These are phyloP conservation scores for Strix aluco DNA, from an alignment of 2,113 vertebrate species.

Conservation along the genomic window DNA sequence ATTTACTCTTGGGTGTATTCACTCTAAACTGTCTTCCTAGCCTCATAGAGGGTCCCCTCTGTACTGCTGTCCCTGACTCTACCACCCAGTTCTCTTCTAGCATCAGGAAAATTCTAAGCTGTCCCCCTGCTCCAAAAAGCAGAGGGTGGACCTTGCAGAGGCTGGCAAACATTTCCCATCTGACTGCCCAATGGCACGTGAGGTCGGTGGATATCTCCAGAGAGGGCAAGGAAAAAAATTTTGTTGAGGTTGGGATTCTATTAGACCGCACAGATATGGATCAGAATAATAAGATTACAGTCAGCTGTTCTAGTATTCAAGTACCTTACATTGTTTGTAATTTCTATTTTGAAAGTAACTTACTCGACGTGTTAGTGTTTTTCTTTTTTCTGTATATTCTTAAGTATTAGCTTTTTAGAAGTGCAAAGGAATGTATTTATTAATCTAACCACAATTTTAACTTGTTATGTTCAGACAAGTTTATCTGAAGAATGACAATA, in stretches of 20 bases:
- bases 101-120: neutral
- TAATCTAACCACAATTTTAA: neutral
- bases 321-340: neutral
- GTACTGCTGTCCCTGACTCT: neutral
- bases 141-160: neutral
- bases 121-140: neutral
- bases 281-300: neutral
- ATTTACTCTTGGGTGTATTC: neutral
- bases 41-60: accelerated
- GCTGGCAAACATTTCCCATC: neutral
- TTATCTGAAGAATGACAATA: neutral
- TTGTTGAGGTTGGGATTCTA: neutral
- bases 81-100: neutral
- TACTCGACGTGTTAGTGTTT: neutral
- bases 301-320: neutral
- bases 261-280: neutral
- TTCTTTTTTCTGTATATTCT: neutral
- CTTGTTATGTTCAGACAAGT: neutral
- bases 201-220: neutral
- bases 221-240: neutral
- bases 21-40: neutral
- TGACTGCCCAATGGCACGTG: accelerated
- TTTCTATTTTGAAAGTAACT: neutral
- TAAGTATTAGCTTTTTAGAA: neutral
- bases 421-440: neutral